A percentile compares a stretch with the other conserved stretches of the same genome.
Conservation (phyloP, 2,113 vertebrate species). For the Erpornis zantholeuca region DNA sequence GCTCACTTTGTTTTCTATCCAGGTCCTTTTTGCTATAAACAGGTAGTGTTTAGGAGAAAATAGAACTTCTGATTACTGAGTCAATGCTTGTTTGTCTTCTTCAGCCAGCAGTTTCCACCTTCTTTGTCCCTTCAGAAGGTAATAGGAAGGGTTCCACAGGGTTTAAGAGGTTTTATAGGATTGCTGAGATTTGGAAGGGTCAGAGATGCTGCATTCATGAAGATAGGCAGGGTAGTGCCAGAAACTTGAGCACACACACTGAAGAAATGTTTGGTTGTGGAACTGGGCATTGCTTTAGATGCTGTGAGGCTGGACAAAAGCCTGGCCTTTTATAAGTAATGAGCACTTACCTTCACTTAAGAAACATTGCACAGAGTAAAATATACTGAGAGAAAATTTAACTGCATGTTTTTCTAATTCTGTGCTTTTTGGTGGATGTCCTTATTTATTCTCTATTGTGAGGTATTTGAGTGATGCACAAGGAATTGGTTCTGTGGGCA, state of each 20-base stretch:
- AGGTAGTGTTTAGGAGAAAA: neutral
- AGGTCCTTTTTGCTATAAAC: neutral
- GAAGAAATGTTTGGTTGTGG: neutral
- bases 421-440: neutral
- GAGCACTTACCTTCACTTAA: neutral
- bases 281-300: neutral
- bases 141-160: neutral
- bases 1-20: neutral
- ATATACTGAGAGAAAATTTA: neutral
- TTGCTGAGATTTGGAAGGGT: neutral
- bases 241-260: neutral
- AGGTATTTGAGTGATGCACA: neutral
- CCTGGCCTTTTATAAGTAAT: neutral
- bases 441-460: neutral
- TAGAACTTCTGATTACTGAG: neutral
- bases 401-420: neutral
- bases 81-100: neutral
- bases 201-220: neutral
- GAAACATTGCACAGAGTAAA: neutral
- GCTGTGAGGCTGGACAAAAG: neutral
- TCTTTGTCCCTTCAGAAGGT: neutral
- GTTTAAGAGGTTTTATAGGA: neutral
- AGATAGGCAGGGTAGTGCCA: neutral
- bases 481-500: neutral
- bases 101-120: neutral